Evolutionary conservation across 2,797 vertebrate species (phyloP).

Genomic region (Crax fasciolata): DNA sequence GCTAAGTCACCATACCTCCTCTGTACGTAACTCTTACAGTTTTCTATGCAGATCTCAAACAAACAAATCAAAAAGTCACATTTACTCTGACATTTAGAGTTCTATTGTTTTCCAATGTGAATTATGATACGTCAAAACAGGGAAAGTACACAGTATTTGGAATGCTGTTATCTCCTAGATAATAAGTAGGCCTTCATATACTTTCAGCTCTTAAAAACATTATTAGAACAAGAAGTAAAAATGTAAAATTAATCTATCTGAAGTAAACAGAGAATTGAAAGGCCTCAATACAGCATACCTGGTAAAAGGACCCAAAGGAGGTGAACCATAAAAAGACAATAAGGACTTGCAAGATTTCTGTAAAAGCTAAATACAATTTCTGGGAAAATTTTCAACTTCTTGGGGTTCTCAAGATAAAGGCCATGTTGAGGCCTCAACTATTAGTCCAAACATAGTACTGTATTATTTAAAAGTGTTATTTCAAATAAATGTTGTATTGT

Average conservation of each 20-base stretch:
- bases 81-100: background rate
- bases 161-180: background rate
- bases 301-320: background rate
- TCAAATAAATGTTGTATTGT: background rate
- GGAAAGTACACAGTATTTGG: background rate
- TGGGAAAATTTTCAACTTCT: background rate
- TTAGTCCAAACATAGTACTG: background rate
- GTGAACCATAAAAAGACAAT: background rate
- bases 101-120: background rate
- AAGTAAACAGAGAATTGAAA: background rate
- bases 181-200: background rate
- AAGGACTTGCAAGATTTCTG: background rate
- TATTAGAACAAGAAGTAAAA: background rate
- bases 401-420: background rate
- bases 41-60: background rate
- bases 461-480: background rate
- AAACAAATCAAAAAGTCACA: background rate
- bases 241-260: background rate
- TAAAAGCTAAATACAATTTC: background rate
- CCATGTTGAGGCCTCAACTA: background rate
- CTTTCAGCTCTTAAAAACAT: background rate
- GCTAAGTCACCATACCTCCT: background rate
- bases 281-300: background rate
- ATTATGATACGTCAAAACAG: background rate
- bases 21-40: background rate